Percentiles rank a stretch among this genome's conserved stretches.
These are phyloP conservation scores for Trissolcus basalis DNA, from an alignment of 1,140 invertebrate genomes.

Conservation along the genomic window DNA sequence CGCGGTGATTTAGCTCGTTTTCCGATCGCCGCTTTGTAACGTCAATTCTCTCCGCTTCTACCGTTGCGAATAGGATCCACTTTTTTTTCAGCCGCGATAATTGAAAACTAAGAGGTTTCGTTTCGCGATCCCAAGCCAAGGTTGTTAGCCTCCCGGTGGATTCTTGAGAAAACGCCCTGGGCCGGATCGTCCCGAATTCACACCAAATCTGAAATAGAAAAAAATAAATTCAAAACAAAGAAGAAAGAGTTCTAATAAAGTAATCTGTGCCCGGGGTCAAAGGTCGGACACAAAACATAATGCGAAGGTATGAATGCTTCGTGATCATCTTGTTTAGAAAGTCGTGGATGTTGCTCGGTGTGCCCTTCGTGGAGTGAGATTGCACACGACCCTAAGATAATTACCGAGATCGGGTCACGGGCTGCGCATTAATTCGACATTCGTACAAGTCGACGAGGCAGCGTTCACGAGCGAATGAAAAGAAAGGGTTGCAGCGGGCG, in stretches of 20 bases:
- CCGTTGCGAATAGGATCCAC: too few species aligned
- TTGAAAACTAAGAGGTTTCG: too few species aligned
- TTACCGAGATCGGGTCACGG: constrained; percentile 54
- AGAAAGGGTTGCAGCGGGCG: constrained; percentile 14
- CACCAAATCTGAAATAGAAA: too few species aligned
- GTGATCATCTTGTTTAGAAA: constrained; percentile 39
- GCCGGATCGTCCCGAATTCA: too few species aligned
- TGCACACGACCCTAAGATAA: constrained; percentile 50
- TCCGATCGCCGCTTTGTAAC: too few species aligned
- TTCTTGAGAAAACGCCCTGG: constrained; percentile 28
- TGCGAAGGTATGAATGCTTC: constrained; percentile 14
- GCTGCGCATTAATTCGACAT: constrained; percentile 61
- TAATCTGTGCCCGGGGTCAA: constrained; percentile 18
- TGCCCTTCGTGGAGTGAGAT: constrained; percentile 28
- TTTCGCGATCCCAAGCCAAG: too few species aligned
- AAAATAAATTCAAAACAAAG: too few species aligned
- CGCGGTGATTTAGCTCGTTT: too few species aligned
- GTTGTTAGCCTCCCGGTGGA: too few species aligned
- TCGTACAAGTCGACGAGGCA: constrained; percentile 30
- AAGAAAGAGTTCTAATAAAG: constrained; percentile 25
- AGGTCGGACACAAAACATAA: constrained; percentile 9
- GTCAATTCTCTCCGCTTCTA: too few species aligned
- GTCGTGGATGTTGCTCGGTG: constrained; percentile 32
- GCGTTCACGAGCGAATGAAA: constrained; percentile 14
- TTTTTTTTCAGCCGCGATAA: too few species aligned